Evolutionary conservation across 1,140 invertebrate species (phyloP).

Genomic region (Bombyx mandarina): DNA sequence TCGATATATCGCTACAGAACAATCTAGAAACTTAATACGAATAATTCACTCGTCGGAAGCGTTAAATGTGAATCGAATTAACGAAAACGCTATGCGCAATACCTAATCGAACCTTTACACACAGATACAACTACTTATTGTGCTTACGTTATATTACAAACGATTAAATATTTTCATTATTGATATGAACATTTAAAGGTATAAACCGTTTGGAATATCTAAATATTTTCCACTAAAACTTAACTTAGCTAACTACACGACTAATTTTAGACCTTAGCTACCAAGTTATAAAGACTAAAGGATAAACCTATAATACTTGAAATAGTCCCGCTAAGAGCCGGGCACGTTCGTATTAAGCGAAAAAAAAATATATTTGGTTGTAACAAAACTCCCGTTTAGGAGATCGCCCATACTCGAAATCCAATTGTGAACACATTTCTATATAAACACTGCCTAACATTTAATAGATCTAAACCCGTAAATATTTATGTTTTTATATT

Average conservation of each 20-base stretch:
- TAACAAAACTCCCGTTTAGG: conserved; percentile 38
- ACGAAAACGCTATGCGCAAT: conserved; percentile 52
- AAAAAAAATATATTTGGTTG: conserved; percentile 40
- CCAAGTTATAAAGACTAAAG: conserved; percentile 32
- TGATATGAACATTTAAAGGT: conserved; percentile 69
- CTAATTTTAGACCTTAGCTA: conserved; percentile 53
- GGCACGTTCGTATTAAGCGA: conserved; percentile 39
- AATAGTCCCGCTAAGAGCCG: conserved; percentile 59
- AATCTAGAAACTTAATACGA: neutral
- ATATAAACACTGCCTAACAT: conserved; percentile 41
- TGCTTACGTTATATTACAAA: conserved; percentile 60
- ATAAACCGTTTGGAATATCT: conserved; percentile 36
- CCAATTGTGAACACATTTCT: conserved; percentile 58
- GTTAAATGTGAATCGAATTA: conserved; percentile 7
- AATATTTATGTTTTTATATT: conserved; percentile 45
- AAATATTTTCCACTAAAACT: conserved; percentile 7
- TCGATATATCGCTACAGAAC: conserved; percentile 1
- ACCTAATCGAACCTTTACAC: conserved; percentile 28
- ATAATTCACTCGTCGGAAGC: neutral
- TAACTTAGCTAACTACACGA: conserved; percentile 18
- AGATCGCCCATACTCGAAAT: conserved; percentile 36
- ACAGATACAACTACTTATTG: conserved; percentile 65
- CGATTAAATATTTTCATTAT: conserved; percentile 65
- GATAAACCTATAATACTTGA: conserved; percentile 62
- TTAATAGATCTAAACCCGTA: conserved; percentile 64